These are phyloP conservation scores for Urocitellus parryii DNA, from an alignment of 2,113 vertebrate species.

Conservation along the genomic window DNA sequence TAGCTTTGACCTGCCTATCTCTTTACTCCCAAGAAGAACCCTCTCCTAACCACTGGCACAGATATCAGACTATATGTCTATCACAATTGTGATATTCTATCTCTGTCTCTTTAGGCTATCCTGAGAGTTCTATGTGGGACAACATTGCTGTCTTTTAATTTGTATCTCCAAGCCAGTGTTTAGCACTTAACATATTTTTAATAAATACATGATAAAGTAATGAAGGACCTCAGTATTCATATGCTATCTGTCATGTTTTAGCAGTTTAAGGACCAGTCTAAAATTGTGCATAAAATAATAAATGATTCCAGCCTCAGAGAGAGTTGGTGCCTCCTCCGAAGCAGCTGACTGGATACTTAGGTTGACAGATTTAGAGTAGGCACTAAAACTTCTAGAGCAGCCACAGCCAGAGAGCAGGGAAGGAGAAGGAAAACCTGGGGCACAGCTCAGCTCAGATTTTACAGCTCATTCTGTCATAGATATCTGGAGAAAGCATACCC, in stretches of 20 bases:
- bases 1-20: not conserved
- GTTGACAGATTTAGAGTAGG: slow-evolving; percentile 62
- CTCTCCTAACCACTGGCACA: not conserved
- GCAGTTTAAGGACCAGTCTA: not conserved
- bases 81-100: not conserved
- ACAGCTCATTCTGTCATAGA: slow-evolving; percentile 53
- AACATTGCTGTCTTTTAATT: not conserved
- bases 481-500: slow-evolving; percentile 20
- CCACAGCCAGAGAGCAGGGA: not conserved
- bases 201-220: not conserved
- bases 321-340: not conserved
- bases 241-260: not conserved
- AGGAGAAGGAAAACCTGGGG: not conserved
- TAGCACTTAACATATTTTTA: not conserved
- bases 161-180: not conserved
- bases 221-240: not conserved
- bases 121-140: not conserved
- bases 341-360: not conserved
- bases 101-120: not conserved
- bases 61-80: not conserved
- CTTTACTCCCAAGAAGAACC: not conserved
- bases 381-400: slow-evolving; percentile 57
- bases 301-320: not conserved
- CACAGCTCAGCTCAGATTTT: not conserved
- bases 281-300: slow-evolving; percentile 6